Evolutionary conservation across 1,140 invertebrate species (phyloP), one percentile per base, ranked within the genome.

Genomic region (Dendroctonus ponderosae): DNA sequence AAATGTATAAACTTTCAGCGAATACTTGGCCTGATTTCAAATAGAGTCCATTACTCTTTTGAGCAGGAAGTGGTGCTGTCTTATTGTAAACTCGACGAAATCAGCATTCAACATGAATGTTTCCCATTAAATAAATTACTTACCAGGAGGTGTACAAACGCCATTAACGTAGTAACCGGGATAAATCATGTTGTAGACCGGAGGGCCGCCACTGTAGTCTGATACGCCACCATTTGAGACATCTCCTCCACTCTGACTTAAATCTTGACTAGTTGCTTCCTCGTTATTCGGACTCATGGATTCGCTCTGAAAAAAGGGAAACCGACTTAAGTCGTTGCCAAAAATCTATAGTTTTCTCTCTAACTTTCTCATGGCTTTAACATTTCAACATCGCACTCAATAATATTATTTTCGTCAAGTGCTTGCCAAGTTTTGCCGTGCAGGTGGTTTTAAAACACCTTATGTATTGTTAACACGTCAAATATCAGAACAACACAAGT

Each of bases 271-370:
- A 46, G 70, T 66, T 14, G 70, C 61, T 70, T 78, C 75, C 67
- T 79, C 77, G 57, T 77, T 79, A 58, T 77, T 71, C 9, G 76
- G 76, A 68, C 76, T 78, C 37, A 73, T 74, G 7, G 77, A 78
- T 67, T 79, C 77, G 40, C 75, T 74, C 77, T 78, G 68, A 7
- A 74, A 73, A 38, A 64, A 51, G 48, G 9, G 59, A 52, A 9
- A 14, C 26, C 26, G 26, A 26, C 26, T 26, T 26, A 26, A 26
- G 26, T 26, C 26, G 26, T 26, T 26, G 26, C 26, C 26, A 26
- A 26, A 26, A 26, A 26, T 26, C 26, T 26, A 26, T 26, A 26
- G 26, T 26, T 26, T 26, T 26, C 26, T 26, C 26, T 26, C 26
- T 26, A 26, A 26, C 26, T 26, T 26, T 26, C 26, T 26, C 26